Base-by-base conservation (phyloP, 2,113 vertebrate species). In the Stigmatopora nigra region DNA sequence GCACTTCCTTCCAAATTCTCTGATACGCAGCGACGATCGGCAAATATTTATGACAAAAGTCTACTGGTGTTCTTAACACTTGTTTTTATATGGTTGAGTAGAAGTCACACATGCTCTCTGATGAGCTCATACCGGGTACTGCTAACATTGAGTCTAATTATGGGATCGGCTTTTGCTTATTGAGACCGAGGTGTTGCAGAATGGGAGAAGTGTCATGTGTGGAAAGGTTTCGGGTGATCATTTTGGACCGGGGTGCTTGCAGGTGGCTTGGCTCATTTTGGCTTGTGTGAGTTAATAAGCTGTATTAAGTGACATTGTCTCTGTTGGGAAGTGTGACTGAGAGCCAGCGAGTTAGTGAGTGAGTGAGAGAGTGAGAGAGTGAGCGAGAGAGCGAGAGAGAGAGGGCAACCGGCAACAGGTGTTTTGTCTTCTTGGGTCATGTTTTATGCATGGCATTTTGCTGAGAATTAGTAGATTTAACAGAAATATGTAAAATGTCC, bases 381-480 rank as follows among this genome's bases (percentile, higher is more conserved):
- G 53, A 14, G 62, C 61, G 66, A 12, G 45, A 46, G 3, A 46
- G 11, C 2, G 48, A 17, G 7, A 60, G 49, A 14, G 60, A 72
- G 56, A 65, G 69, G 67, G 70, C 67, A 46, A 55, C 7, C 13
- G 65, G 82, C 58, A 88, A 88, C 90, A 91, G 91, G 89, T 92
- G 90, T 75, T 77, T 73, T 77, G 48, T 86, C 75, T 79, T 60
- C 62, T 64, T 36, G 74, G 87, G 88, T 79, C 85, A 82, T 66
- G 49, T 62, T 83, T 72, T 86, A 82, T 61, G 76, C 73, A 80
- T 70, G 76, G 89, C 79, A 69, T 63, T 72, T 52, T 51, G 65
- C 3, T 53, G 52, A 22, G 52, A 53, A 25, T 25, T 53, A 53
- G 25, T 53, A 13, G 10, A 41, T 41, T 41, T 41, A 41, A 41